A percentile compares a stretch with the other conserved stretches of the same genome.
These are phyloP conservation scores for Falco biarmicus DNA, from an alignment of 2,797 vertebrate genomes.

Conservation along the genomic window DNA sequence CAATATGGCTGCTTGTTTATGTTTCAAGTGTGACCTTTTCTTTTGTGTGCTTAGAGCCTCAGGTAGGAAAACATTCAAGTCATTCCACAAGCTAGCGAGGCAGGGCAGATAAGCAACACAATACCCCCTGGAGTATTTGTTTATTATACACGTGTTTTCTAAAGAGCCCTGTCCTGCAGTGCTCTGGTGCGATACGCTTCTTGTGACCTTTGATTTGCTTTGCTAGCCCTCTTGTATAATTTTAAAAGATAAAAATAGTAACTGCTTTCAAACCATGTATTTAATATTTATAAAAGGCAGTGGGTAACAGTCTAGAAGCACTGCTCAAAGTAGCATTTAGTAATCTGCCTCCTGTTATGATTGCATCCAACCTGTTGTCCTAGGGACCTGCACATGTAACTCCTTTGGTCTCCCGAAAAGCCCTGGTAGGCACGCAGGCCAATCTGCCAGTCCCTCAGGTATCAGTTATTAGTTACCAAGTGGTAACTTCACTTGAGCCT, in stretches of 20 bases:
- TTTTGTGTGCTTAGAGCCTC: neutral
- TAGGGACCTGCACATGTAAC: no score
- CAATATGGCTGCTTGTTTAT: neutral
- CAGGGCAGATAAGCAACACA: neutral
- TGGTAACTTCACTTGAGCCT: fast-evolving
- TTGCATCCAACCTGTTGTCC: fast-evolving
- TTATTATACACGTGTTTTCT: fast-evolving
- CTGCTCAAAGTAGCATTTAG: neutral
- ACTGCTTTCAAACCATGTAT: neutral
- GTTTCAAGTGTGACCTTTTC: neutral
- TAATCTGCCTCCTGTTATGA: fast-evolving
- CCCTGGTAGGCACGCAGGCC: fast-evolving
- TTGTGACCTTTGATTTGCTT: neutral
- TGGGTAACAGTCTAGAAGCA: neutral
- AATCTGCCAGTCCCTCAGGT: fast-evolving
- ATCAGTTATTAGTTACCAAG: no score
- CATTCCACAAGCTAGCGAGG: neutral
- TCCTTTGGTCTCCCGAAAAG: fast-evolving
- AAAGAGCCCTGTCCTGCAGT: neutral
- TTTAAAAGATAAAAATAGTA: neutral
- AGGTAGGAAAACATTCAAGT: fast-evolving
- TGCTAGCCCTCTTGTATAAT: neutral
- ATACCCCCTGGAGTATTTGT: neutral
- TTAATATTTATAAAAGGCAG: neutral
- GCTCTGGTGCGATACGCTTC: neutral